These are phyloP conservation scores for Phalacrocorax brasilianus DNA, from an alignment of 2,113 vertebrate species.

Conservation along the genomic window DNA sequence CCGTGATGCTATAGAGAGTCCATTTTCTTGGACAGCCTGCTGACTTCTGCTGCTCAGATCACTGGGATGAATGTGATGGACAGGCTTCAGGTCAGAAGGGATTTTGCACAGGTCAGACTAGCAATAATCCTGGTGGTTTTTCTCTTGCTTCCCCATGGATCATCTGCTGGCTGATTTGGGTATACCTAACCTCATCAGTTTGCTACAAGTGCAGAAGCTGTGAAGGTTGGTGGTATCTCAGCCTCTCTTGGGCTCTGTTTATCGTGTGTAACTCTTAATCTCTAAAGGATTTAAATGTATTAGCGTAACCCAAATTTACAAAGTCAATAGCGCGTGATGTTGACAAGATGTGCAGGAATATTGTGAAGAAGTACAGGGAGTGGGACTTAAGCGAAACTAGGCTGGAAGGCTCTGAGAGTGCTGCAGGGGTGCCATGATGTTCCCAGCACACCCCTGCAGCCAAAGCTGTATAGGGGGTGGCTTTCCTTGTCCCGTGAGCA, in stretches of 20 bases:
- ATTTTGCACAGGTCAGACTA: not conserved
- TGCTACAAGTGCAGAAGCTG: not conserved
- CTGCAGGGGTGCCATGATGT: not conserved
- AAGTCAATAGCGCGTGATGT: not conserved
- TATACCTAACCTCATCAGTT: not conserved
- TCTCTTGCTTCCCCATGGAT: not conserved
- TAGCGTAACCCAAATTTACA: not conserved
- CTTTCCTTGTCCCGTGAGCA: not conserved
- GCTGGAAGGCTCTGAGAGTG: not conserved
- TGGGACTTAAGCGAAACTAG: not conserved
- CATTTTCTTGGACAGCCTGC: not conserved
- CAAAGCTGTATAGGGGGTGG: not conserved
- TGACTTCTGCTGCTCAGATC: not conserved
- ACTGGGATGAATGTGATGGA: not conserved
- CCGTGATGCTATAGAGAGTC: not conserved
- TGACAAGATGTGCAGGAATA: not conserved
- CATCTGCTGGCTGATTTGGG: not conserved
- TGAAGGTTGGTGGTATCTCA: not conserved
- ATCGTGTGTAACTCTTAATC: fast-evolving
- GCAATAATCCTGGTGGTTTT: fast-evolving
- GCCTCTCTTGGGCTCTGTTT: not conserved
- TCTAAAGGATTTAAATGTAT: not conserved
- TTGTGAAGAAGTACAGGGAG: not conserved
- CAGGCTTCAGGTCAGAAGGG: not conserved
- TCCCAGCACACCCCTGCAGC: fast-evolving